These are phyloP conservation scores for Peromyscus maniculatus DNA, from an alignment of 2,113 vertebrate genomes.

Conservation along the genomic window DNA sequence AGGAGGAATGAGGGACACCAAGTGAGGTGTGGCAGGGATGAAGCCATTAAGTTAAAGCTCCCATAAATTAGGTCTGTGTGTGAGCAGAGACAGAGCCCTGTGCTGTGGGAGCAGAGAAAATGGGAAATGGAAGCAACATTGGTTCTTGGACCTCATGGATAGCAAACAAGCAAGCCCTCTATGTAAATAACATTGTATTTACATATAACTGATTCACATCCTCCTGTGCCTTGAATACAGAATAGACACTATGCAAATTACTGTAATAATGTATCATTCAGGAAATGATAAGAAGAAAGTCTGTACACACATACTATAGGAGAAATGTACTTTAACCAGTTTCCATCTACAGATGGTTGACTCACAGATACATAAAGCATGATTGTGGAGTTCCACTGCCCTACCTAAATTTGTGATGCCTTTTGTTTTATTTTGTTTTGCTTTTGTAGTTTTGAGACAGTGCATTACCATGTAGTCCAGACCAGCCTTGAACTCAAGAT, in stretches of 20 bases:
- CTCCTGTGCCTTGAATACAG: neutral
- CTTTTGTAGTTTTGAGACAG: neutral
- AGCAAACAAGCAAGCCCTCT: neutral
- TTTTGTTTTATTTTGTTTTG: neutral
- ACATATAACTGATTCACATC: neutral
- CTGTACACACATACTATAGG: neutral
- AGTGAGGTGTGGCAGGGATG: neutral
- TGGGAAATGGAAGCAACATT: neutral
- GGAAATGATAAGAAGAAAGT: neutral
- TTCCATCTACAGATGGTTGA: neutral
- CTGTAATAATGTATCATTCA: neutral
- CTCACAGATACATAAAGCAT: neutral
- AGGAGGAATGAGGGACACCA: too few species aligned
- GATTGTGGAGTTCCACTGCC: rapidly evolving
- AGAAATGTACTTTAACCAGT: neutral
- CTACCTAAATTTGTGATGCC: neutral
- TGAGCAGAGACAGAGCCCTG: neutral
- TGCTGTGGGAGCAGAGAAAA: neutral
- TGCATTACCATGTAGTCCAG: neutral
- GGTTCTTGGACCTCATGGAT: neutral
- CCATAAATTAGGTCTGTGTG: neutral
- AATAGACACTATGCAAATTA: neutral
- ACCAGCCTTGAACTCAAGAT: neutral
- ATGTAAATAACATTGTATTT: too few species aligned
- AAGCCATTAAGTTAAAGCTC: neutral